Base-by-base conservation (phyloP, 2,888 invertebrate genomes). In the Alcis repandata region DNA sequence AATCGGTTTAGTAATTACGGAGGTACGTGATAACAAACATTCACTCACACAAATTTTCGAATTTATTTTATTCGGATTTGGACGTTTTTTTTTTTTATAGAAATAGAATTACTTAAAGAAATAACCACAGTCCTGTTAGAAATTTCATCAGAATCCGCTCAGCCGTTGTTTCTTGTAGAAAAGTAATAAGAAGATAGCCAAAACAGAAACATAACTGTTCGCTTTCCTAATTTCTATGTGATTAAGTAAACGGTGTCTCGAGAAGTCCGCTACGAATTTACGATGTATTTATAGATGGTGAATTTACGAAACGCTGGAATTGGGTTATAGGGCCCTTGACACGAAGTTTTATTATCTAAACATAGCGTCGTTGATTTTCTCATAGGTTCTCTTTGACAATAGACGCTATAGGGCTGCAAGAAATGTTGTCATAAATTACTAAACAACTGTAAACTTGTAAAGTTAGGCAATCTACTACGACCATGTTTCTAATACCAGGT, bases 281-380 rank as follows among this genome's bases (percentile, higher is more conserved):
- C 43, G 10, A 3, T 22, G 10, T 78, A 79, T 76, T 79, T 78
- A 72, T 75, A 77, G 72, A 75, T 72, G n/a, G 74, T 68, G 72
- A 75, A 73, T 79, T 84, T 79, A 79, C 76, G 78, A 80, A 83
- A 81, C 77, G 62, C 61, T 56, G 64, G 72, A 88, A 86, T 82
- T 85, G 66, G 88, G 87, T 86, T 86, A 87, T 78, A 59, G 78
- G 69, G 83, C 75, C 90, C 90, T 90, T 90, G 91, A 88, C 87
- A 86, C 66, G 63, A 43, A 48, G 59, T 74, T 72, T 76, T 74
- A 77, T 66, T 59, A 53, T 70, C 56, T 52, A 40, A 59, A 61
- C 69, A 70, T 27, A 2, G 40, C 20, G n/a, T 41, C 51, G 38
- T 41, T 41, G 40, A 49, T 57, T 65, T 60, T 58, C 58, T 48